Evolutionary conservation across 2,113 vertebrate species (phyloP), one percentile per base, ranked within the genome.

Genomic region (Sclerurus mexicanus): DNA sequence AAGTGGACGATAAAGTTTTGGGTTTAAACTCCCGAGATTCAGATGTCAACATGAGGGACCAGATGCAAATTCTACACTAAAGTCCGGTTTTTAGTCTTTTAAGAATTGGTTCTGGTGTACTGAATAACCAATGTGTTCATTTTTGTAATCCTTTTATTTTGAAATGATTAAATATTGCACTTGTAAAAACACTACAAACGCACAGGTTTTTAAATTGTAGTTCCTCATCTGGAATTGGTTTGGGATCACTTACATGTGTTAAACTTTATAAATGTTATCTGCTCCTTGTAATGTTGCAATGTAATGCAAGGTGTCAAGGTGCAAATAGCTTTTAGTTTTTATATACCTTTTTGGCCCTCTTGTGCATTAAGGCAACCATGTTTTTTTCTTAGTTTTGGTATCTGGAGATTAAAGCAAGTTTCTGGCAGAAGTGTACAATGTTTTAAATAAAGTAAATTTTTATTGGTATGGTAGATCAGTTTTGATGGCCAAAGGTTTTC

Each of bases 401-500:
- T 76, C 63, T 86, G 93, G 76, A 96, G 62, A 89, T 94, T 97
- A 85, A 95, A 90, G 85, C 80, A 97, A 85, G 87, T 96, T 97
- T 96, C 93, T 98, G 96, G 71, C 91, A 97, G 95, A 97, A 95
- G 62, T 79, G 75, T 97, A 97, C 93, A 96, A 50, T 87, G 73
- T 95, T 97, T 97, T 95, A 96, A 98, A 97, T 96, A 96, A 96
- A 74, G 60, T 74, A 86, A 63, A 79, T 95, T 83, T 95, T 95
- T 97, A 90, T 77, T 95, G 86, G 67, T 93, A 95, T 91, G 93
- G 94, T 94, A 93, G 93, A 85, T 74, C 12, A 71, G 23, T 95
- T 96, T 97, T 97, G 90, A 93, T 85, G 94, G 97, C 96, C 96
- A 89, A 92, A 97, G 92, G 67, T 92, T 97, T 96, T 97, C 77